phyloP scores from a whole-genome alignment of 2,797 vertebrate species.

The Brachyalestes nurse region DNA sequence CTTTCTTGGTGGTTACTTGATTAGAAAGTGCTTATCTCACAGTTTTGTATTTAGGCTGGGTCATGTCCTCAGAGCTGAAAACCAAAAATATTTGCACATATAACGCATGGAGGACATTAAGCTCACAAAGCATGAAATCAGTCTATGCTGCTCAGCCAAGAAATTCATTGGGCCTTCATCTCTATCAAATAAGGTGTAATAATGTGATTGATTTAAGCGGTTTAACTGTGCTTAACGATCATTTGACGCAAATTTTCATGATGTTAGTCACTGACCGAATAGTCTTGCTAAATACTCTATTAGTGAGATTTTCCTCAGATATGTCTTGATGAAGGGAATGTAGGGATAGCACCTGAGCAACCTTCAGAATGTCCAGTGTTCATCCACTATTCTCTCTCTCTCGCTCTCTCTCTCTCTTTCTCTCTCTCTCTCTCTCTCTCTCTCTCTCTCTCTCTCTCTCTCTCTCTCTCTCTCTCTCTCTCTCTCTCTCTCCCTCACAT shows the following conservation, averaged over 20 bases:
- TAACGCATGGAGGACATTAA: conserved; percentile 33
- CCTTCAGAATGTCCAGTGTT: conserved; percentile 60
- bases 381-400: conserved; percentile 26
- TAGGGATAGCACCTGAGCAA: conserved; percentile 34
- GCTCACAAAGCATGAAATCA: conserved; percentile 24
- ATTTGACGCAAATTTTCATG: conserved; percentile 24
- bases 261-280: conserved; percentile 24
- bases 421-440: conserved; percentile 45
- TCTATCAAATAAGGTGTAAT: conserved; percentile 49
- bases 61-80: conserved; percentile 42
- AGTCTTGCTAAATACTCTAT: neutral
- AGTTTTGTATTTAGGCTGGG: neutral
- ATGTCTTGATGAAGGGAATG: conserved; percentile 27
- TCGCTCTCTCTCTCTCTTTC: too few species aligned
- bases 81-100: conserved; percentile 25
- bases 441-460: conserved; percentile 50
- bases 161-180: conserved; percentile 18
- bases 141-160: conserved; percentile 6
- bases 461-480: conserved; percentile 55
- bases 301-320: conserved; percentile 21
- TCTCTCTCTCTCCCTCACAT: conserved; percentile 36
- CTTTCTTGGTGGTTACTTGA: neutral
- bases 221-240: conserved; percentile 31
- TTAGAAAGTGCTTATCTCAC: neutral
- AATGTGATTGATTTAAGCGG: conserved; percentile 36